Conservation (phyloP, 53 echinoderm and acorn worm genomes). For the Zoroaster sp. region DNA sequence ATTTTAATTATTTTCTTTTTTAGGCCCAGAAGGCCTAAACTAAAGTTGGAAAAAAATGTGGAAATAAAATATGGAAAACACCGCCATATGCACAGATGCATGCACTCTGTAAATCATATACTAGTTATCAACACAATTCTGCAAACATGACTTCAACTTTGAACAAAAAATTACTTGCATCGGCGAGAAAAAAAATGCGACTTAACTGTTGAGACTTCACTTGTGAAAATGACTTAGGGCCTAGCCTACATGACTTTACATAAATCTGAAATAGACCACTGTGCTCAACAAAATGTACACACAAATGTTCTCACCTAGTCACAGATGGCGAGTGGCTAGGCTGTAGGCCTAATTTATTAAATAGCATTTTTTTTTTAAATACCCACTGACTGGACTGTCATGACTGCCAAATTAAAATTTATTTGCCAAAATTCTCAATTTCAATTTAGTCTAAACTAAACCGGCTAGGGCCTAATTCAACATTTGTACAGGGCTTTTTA, state of each 20-base stretch:
- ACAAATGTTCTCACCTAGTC: background rate
- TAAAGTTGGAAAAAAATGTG: background rate
- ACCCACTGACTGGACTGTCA: background rate
- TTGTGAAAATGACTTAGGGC: background rate
- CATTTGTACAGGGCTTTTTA: background rate
- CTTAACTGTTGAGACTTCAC: background rate
- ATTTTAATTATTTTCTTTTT: background rate
- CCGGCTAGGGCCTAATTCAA: background rate
- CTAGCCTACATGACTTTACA: background rate
- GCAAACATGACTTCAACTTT: background rate
- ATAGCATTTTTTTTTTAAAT: too few species aligned
- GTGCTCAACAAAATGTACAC: background rate
- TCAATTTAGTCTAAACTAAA: background rate
- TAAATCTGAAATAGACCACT: background rate
- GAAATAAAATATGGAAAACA: background rate
- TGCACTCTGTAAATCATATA: background rate
- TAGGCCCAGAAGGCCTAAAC: background rate
- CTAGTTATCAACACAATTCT: background rate
- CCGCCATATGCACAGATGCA: background rate
- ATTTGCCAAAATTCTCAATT: background rate
- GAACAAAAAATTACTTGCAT: background rate
- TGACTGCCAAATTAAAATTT: background rate
- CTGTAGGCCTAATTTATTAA: background rate
- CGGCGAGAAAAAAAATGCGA: background rate
- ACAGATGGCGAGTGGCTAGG: background rate